A percentile compares a stretch with the other conserved stretches of the same genome.
phyloP scores from a whole-genome alignment of 2,888 invertebrate species.

The Brenthis hecate region DNA sequence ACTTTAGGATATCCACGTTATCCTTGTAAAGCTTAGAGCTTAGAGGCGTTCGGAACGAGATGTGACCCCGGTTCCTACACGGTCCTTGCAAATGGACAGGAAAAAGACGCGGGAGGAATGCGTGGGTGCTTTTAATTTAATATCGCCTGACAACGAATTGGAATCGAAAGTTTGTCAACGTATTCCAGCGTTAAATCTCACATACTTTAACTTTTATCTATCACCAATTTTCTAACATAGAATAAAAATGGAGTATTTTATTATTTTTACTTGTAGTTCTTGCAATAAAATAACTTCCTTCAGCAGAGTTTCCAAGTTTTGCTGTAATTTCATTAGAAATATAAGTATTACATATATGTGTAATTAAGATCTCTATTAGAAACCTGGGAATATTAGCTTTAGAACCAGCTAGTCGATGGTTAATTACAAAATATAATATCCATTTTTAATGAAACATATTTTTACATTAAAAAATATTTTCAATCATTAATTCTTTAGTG shows the following conservation, averaged over 20 bases:
- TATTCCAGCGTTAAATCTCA: conserved; percentile 71
- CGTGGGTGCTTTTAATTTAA: conserved; percentile 82
- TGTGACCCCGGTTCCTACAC: conserved; percentile 77
- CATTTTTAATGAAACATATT: no score
- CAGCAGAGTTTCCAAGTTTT: no score
- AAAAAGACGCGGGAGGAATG: conserved; percentile 80
- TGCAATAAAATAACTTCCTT: no score
- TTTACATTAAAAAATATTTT: no score
- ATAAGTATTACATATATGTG: no score
- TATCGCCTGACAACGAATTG: conserved; percentile 81
- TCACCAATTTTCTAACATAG: conserved; percentile 25
- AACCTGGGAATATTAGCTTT: no score
- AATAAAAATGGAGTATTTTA: background rate
- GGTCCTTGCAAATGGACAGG: conserved; percentile 82
- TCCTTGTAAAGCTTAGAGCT: conserved; percentile 47
- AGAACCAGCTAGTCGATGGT: no score
- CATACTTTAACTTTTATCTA: conserved; percentile 51
- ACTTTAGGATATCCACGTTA: conserved; percentile 51
- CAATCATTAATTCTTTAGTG: background rate
- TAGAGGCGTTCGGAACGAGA: conserved; percentile 64
- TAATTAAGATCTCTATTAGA: no score
- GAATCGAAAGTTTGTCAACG: conserved; percentile 79
- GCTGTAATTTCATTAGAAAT: no score
- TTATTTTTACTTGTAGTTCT: no score
- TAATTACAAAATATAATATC: no score